Conservation (phyloP, 2,888 invertebrate genomes). For the Galerucella pusilla region DNA sequence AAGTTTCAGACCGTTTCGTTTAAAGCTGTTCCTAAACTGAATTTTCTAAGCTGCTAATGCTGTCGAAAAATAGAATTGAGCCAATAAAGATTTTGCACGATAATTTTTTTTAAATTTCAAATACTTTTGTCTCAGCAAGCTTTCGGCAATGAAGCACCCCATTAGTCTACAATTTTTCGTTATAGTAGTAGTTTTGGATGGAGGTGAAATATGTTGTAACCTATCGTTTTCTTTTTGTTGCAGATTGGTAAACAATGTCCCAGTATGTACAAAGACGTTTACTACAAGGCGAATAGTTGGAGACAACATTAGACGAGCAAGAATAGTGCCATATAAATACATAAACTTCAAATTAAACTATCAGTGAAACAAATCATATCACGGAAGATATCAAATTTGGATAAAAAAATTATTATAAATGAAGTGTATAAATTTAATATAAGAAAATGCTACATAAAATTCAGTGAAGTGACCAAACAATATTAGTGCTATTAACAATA, state of each 20-base stretch:
- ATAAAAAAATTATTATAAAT: too few species aligned
- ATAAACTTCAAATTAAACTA: constrained; percentile 5
- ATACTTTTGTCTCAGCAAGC: too few species aligned
- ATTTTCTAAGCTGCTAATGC: too few species aligned
- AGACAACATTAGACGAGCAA: constrained; percentile 75
- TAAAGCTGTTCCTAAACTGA: too few species aligned
- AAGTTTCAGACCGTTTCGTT: too few species aligned
- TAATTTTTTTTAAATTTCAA: too few species aligned
- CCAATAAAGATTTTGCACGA: too few species aligned
- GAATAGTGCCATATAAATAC: constrained; percentile 37
- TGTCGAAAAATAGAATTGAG: too few species aligned
- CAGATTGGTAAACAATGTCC: constrained; percentile 87
- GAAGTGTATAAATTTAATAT: not conserved
- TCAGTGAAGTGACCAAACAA: constrained; percentile 54
- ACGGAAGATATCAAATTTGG: not conserved
- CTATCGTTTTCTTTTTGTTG: constrained; percentile 62
- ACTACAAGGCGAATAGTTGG: constrained; percentile 94
- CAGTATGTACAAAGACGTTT: constrained; percentile 91
- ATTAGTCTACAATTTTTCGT: too few species aligned
- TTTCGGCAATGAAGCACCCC: too few species aligned
- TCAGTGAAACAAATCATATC: constrained; percentile 40
- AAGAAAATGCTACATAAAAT: constrained; percentile 8
- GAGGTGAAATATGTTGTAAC: too few species aligned
- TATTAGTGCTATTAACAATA: constrained; percentile 50
- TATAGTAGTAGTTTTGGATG: too few species aligned